These are phyloP conservation scores for Pristiophorus japonicus DNA, from an alignment of 2,113 vertebrate species.

Conservation along the genomic window DNA sequence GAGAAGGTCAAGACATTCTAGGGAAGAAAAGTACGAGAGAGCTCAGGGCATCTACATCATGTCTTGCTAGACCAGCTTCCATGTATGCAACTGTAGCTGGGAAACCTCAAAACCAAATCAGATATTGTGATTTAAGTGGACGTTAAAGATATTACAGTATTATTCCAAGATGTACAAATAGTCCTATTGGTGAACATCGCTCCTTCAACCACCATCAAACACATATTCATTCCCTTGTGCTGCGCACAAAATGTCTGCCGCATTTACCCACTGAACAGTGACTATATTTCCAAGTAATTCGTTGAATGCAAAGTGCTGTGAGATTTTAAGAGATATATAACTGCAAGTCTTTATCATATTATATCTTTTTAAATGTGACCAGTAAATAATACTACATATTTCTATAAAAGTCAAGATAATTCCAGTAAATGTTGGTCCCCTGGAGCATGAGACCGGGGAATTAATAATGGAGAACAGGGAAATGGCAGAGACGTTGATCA, in stretches of 20 bases:
- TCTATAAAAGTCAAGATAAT: no score
- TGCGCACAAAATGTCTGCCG: background rate
- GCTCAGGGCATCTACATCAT: background rate
- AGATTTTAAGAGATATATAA: background rate
- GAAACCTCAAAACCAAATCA: background rate
- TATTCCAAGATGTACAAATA: no score
- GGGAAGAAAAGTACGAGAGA: background rate
- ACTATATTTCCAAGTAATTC: background rate
- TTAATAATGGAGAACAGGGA: no score
- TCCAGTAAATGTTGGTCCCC: no score
- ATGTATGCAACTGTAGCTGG: background rate
- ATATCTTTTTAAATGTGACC: background rate
- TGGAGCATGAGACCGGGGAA: no score
- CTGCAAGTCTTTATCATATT: background rate
- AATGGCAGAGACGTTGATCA: no score
- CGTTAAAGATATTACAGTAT: no score
- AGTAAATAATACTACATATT: background rate
- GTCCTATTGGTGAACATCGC: no score
- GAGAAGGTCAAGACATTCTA: background rate
- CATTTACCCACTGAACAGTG: background rate
- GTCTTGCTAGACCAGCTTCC: background rate
- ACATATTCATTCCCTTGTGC: no score
- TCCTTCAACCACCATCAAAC: no score
- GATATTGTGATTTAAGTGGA: no score
- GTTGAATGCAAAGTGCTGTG: background rate